phyloP scores from a whole-genome alignment of 2,113 vertebrate genomes.

The Petaurus breviceps region DNA sequence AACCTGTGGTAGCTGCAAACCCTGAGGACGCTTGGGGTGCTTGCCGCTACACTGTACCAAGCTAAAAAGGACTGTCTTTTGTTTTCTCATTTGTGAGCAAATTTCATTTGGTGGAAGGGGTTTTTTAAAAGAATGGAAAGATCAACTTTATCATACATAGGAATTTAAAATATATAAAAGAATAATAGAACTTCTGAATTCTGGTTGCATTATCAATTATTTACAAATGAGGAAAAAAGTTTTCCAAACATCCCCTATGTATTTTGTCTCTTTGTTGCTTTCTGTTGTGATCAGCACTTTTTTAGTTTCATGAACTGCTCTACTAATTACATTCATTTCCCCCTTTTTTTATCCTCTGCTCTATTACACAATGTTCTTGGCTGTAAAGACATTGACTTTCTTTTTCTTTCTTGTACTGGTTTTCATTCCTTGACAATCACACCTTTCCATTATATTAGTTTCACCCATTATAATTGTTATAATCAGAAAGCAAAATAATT shows the following conservation, averaged over 20 bases:
- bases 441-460: not conserved
- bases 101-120: constrained; percentile 44
- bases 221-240: not conserved
- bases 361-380: not conserved
- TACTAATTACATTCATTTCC: not conserved
- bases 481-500: not conserved
- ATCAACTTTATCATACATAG: not conserved
- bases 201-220: constrained; percentile 9
- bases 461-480: not conserved
- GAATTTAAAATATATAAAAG: not conserved
- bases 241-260: not conserved
- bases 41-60: no score
- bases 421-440: not conserved
- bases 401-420: not conserved
- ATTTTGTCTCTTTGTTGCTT: not conserved
- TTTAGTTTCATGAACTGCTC: not conserved
- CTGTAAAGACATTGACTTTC: not conserved
- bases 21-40: no score
- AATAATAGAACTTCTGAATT: constrained; percentile 7
- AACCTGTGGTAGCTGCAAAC: no score
- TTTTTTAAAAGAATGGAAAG: constrained; percentile 19
- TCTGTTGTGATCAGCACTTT: not conserved
- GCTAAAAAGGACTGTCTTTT: not conserved
- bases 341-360: not conserved
- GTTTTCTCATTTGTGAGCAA: constrained; percentile 25